These are phyloP conservation scores for Papilio xuthus DNA, from an alignment of 1,140 invertebrate genomes.

Conservation along the genomic window DNA sequence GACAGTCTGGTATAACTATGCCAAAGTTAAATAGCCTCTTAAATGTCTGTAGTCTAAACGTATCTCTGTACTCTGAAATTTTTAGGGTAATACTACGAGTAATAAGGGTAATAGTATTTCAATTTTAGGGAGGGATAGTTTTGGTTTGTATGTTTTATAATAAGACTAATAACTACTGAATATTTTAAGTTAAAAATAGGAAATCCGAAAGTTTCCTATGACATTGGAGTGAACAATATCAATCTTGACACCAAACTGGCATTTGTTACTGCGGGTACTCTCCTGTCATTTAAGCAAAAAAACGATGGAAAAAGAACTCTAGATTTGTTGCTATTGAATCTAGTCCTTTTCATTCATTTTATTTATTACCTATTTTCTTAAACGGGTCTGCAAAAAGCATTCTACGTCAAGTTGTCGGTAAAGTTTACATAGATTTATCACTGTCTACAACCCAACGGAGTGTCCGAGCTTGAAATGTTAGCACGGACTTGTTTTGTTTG, in stretches of 20 bases:
- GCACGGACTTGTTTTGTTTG: not conserved
- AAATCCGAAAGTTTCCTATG: too few relatives aligned
- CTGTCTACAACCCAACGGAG: not conserved
- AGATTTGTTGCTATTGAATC: not conserved
- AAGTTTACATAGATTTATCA: slow-evolving; percentile 16
- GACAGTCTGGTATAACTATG: not conserved
- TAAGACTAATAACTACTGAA: too few relatives aligned
- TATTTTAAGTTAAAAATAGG: too few relatives aligned
- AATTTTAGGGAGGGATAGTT: too few relatives aligned
- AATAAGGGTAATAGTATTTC: too few relatives aligned
- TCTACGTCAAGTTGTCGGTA: not conserved
- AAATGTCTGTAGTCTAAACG: not conserved
- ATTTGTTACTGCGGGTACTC: too few relatives aligned
- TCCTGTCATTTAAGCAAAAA: not conserved
- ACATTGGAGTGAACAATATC: too few relatives aligned
- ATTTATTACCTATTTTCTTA: not conserved
- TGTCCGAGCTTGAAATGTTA: slow-evolving; percentile 14
- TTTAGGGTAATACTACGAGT: too few relatives aligned
- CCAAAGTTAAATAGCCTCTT: not conserved
- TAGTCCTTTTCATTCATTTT: not conserved
- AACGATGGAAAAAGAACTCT: too few relatives aligned
- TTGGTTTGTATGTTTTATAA: too few relatives aligned
- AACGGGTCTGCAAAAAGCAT: not conserved
- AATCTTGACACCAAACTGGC: too few relatives aligned
- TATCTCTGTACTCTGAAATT: not conserved